Conservation (phyloP, 2,888 invertebrate genomes). For the Apotomis capreana region DNA sequence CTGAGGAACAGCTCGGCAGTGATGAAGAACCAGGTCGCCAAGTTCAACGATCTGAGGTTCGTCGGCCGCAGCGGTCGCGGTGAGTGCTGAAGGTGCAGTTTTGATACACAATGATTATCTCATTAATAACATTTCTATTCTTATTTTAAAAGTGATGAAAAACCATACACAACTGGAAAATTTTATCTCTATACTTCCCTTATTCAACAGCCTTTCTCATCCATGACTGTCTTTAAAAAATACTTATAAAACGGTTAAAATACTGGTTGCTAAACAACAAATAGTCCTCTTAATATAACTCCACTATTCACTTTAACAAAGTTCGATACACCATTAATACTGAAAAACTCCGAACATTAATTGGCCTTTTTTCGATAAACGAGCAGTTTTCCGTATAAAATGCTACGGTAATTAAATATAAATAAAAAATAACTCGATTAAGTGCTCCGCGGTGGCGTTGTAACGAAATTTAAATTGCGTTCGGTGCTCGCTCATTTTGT, state of each 20-base stretch:
- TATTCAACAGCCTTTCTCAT: too few relatives aligned
- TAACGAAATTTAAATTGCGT: conserved; percentile 18
- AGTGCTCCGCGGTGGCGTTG: neutral
- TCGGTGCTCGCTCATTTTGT: conserved; percentile 11
- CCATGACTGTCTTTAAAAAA: neutral
- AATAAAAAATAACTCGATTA: conserved; percentile 15
- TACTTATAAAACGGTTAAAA: too few relatives aligned
- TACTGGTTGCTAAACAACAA: too few relatives aligned
- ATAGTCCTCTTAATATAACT: too few relatives aligned
- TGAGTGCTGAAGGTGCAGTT: conserved; percentile 86
- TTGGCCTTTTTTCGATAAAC: neutral
- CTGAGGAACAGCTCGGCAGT: conserved; percentile 96
- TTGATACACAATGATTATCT: conserved; percentile 55
- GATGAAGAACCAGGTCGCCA: conserved; percentile 99
- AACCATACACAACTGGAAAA: neutral
- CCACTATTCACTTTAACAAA: too few relatives aligned
- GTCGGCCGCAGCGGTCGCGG: conserved; percentile 99
- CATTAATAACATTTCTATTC: neutral
- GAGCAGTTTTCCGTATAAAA: conserved; percentile 8
- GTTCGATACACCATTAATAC: too few relatives aligned
- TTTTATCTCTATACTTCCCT: too few relatives aligned
- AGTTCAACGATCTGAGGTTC: conserved; percentile 99
- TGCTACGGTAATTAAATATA: neutral
- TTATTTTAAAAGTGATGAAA: neutral
- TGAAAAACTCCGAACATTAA: too few relatives aligned